Base-by-base conservation (phyloP, 2,888 invertebrate species). In the Pyrrhia umbra region DNA sequence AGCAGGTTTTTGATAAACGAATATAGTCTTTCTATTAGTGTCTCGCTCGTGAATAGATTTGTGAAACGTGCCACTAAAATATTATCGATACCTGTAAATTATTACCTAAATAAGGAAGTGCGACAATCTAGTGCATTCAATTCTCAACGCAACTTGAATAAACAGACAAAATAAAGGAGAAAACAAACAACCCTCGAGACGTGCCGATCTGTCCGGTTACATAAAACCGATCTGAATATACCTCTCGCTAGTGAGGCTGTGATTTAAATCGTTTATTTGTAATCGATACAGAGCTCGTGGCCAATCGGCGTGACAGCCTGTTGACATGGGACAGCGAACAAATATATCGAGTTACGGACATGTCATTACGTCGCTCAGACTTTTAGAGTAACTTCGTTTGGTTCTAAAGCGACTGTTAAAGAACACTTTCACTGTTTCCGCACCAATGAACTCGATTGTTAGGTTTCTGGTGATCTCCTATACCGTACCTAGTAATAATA, bases 341-440 rank as follows among this genome's bases (percentile, higher is more conserved):
- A 69, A 80, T 77, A 73, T 80, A 80, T 85, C 80, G 80, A 80
- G 76, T 79, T 77, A 78, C 78, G 67, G 75, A 81, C 75, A 78
- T 83, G 70, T 78, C 75, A 77, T 77, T 79, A 68, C 25, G 50
- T n/a, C n/a, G n/a, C n/a, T n/a, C n/a, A 30, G 30, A 34, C 34
- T 34, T 34, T 27, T 30, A 63, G 75, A 67, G 66, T 61, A 49
- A 63, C 65, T 71, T 43, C 20, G 56, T 68, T 64, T 61, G 69
- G 60, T 9, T 64, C 47, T 56, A 46, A 77, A 52, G 55, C 15
- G 54, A 46, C 42, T 59, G 52, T 65, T 69, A 23, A 75, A 72
- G 68, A 59, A 25, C 47, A 62, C 81, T 80, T 80, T 80, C 79
- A 76, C 79, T 66, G 66, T 74, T 80, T 80, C 76, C 67, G 81